Base-by-base conservation (phyloP, 2,113 vertebrate genomes). In the Symphodus melops region DNA sequence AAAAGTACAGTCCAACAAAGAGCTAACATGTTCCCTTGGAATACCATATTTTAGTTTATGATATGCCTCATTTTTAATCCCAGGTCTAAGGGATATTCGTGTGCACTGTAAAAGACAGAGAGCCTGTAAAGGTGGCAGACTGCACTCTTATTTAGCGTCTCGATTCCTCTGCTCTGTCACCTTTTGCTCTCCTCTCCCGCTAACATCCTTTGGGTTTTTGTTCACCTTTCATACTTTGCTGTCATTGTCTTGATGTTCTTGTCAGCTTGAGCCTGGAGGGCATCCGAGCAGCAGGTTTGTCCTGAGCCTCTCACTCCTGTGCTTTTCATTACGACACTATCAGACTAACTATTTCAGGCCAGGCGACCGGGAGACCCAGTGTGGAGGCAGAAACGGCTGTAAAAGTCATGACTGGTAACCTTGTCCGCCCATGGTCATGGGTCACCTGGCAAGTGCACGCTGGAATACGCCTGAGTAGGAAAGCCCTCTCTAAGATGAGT, bases 231-330 rank as follows among this genome's bases (percentile, higher is more conserved):
- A 95, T 96, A 96, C 95, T 96, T 96, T 93, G 94, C 95, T 95
- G 96, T 98, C 96, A 97, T 92, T 93, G 94, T 94, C 90, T 93
- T 96, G 96, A 97, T 95, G 94, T 94, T 95, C 95, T 95, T 97
- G 96, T 96, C 96, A 97, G 96, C 88, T 96, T 90, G 88, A 93
- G 94, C 93, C 95, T 92, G 93, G 92, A 95, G 96, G 97, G 94
- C 95, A 96, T 93, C 93, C 90, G 94, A 95, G 92, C 87, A 92
- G 94, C 93, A 94, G 95, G 95, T 94, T 94, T 92, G 90, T 93
- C 87, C 90, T 79, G 79, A 84, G 72, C 73, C 93, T 92, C 92
- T 92, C 92, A 49, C 55, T 57, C 93, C 82, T 93, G 90, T 89
- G 93, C 77, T 84, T 90, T 89, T 91, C 85, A 81, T 94, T 90